Conservation (phyloP, 1,140 invertebrate species). For the Cephus cinctus region DNA sequence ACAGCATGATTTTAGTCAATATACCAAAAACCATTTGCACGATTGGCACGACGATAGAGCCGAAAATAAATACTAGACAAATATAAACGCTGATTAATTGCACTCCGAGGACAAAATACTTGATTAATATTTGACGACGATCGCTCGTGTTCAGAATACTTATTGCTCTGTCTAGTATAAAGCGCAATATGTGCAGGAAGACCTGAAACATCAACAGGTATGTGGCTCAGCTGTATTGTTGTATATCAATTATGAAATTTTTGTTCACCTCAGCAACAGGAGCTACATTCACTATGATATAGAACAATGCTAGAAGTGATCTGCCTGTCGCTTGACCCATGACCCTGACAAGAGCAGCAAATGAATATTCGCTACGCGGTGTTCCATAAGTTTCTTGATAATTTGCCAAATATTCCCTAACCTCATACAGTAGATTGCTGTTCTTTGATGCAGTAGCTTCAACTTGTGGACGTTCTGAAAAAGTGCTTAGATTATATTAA, state of each 20-base stretch:
- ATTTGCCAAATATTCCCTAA: constrained; percentile 36
- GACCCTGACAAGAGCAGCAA: constrained; percentile 33
- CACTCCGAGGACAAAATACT: constrained; percentile 33
- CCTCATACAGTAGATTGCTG: constrained; percentile 18
- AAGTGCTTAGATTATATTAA: neutral
- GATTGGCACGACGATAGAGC: constrained; percentile 40
- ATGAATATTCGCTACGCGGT: constrained; percentile 39
- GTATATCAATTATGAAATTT: constrained; percentile 5
- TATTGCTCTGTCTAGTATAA: constrained; percentile 41
- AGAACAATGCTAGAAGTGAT: constrained; percentile 39
- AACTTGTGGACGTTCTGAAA: constrained; percentile 1
- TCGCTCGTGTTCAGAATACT: constrained; percentile 33
- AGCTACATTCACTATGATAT: constrained; percentile 37
- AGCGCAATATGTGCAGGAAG: constrained; percentile 42
- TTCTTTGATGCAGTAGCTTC: neutral
- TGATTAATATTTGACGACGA: constrained; percentile 31
- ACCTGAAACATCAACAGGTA: constrained; percentile 33
- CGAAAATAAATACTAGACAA: constrained; percentile 41
- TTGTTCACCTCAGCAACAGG: constrained; percentile 40
- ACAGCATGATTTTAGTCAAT: constrained; percentile 35
- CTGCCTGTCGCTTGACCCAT: constrained; percentile 40
- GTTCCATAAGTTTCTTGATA: constrained; percentile 42
- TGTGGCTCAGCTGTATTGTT: constrained; percentile 1
- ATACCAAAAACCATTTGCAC: constrained; percentile 38
- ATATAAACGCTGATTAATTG: constrained; percentile 42